Evolutionary conservation across 2,797 vertebrate genomes (phyloP).

Genomic region (Cynodonichthys magdalenae): DNA sequence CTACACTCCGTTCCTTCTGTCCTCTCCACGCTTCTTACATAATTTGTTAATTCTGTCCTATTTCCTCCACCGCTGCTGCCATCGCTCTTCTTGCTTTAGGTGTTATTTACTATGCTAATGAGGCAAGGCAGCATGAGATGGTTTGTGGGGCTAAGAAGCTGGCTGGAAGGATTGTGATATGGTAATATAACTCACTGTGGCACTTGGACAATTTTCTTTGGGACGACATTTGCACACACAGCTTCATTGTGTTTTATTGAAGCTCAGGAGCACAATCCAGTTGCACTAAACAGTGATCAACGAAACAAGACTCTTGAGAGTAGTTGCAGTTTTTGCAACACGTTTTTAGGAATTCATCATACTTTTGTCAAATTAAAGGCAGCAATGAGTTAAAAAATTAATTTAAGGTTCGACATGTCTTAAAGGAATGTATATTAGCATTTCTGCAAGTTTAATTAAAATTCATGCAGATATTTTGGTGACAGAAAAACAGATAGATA

Average conservation of each 20-base stretch:
- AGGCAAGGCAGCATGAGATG: conserved; percentile 66
- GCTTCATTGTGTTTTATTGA: conserved; percentile 30
- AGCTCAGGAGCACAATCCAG: conserved; percentile 23
- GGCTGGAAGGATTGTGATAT: conserved; percentile 70
- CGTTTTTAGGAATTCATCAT: not conserved
- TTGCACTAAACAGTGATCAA: conserved; percentile 4
- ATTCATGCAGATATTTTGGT: no score
- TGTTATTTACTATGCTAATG: conserved; percentile 80
- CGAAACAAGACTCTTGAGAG: conserved; percentile 11
- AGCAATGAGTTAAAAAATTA: conserved; percentile 7
- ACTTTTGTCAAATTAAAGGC: not conserved
- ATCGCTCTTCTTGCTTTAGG: conserved; percentile 66
- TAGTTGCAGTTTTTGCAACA: conserved; percentile 13
- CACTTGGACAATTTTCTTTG: conserved; percentile 40
- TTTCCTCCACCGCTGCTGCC: conserved; percentile 68
- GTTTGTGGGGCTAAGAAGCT: conserved; percentile 61
- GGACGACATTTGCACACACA: conserved; percentile 28
- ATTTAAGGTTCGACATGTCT: not conserved
- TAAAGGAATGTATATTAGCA: not conserved
- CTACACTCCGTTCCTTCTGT: conserved; percentile 59
- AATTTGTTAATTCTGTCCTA: conserved; percentile 75
- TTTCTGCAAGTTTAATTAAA: not conserved
- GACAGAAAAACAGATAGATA: no score
- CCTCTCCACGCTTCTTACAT: conserved; percentile 66
- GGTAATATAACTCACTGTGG: conserved; percentile 56